These are phyloP conservation scores for Folsomia candida DNA, from an alignment of 2,888 invertebrate genomes.

Conservation along the genomic window DNA sequence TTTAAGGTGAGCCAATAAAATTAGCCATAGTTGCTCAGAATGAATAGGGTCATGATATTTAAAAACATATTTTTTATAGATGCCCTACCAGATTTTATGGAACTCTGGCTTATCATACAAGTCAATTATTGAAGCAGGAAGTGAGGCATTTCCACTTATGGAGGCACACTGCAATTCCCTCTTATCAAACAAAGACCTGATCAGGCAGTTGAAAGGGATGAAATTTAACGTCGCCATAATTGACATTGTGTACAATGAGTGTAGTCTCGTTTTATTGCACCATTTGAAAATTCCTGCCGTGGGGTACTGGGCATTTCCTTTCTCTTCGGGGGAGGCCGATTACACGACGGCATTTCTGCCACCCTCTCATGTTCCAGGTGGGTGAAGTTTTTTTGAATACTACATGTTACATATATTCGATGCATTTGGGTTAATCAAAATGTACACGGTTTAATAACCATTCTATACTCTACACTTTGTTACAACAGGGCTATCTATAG, in stretches of 20 bases:
- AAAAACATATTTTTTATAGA: constrained; percentile 28
- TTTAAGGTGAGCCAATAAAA: constrained; percentile 37
- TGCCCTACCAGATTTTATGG: constrained; percentile 50
- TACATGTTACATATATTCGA: too few species aligned
- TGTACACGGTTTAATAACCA: too few species aligned
- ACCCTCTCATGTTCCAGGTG: constrained; percentile 51
- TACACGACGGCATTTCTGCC: constrained; percentile 52
- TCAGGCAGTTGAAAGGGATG: constrained; percentile 37
- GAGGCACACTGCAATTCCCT: constrained; percentile 51
- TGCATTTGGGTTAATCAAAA: too few species aligned
- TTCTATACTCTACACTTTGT: too few species aligned
- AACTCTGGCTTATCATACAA: constrained; percentile 49
- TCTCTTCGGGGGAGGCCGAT: constrained; percentile 52
- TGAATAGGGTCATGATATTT: neutral
- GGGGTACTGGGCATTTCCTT: constrained; percentile 53
- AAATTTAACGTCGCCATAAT: constrained; percentile 52
- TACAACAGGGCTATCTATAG: too few species aligned
- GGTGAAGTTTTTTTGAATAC: too few species aligned
- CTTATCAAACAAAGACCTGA: constrained; percentile 47
- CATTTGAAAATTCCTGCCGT: constrained; percentile 52
- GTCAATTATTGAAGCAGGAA: constrained; percentile 46
- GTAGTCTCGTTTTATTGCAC: constrained; percentile 52
- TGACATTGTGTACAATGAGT: constrained; percentile 52
- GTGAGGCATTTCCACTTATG: constrained; percentile 51
- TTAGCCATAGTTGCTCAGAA: neutral